phyloP scores from a whole-genome alignment of 2,113 vertebrate species.

The Rhipidura dahli region DNA sequence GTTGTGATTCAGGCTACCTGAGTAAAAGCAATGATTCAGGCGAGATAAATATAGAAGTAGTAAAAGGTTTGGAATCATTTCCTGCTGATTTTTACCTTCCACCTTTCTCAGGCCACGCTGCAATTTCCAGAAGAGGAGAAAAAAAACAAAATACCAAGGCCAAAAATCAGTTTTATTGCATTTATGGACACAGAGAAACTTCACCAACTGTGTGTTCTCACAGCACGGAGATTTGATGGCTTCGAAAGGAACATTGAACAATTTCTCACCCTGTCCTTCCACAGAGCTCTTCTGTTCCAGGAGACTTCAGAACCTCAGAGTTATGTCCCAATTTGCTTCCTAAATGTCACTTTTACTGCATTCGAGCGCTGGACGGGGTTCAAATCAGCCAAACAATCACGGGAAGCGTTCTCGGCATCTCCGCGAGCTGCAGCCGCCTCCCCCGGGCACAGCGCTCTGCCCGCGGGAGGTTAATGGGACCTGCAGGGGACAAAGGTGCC shows the following conservation, averaged over 20 bases:
- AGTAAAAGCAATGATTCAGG: no score
- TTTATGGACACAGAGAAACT: neutral
- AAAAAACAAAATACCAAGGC: neutral
- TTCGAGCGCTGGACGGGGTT: neutral
- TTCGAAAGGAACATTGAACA: neutral
- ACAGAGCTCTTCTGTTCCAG: neutral
- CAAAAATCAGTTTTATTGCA: neutral
- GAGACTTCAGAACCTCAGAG: neutral
- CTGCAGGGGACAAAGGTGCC: neutral
- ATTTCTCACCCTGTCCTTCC: neutral
- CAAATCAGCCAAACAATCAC: neutral
- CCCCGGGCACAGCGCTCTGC: neutral
- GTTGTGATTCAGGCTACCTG: no score
- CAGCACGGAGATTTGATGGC: neutral
- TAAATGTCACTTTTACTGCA: slow-evolving; percentile 49
- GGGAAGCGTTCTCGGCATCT: neutral
- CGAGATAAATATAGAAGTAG: no score
- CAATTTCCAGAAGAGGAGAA: neutral
- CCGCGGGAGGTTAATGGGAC: neutral
- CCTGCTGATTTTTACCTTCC: neutral
- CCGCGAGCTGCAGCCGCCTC: neutral
- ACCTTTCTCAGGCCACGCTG: neutral
- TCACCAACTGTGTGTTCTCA: neutral
- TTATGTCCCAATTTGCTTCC: slow-evolving; percentile 11
- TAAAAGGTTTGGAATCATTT: neutral